Evolutionary conservation across 30 jellyfish, hydroid and myxozoan genomes (phyloP), one percentile per base, ranked within the genome.

Genomic region (Cassiopea xamachana): DNA sequence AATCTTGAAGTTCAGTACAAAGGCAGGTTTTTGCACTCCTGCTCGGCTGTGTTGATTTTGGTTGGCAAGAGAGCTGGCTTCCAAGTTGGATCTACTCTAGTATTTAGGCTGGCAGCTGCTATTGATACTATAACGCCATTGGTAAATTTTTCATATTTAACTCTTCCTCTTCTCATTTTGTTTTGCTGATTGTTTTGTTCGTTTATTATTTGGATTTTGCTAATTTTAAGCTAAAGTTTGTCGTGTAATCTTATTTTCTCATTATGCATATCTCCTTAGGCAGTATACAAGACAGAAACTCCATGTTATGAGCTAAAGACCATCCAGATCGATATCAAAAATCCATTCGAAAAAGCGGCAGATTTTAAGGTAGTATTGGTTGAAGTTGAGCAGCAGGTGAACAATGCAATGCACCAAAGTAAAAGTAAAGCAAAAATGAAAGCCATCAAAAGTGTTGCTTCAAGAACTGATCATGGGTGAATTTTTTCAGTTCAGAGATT

Each of bases 41-140:
- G 98, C 80, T 49, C 84, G 5, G 97, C 98, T 18, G 88, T 96
- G 12, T 67, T 96, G 73, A 85, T 96, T 51, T 81, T 96, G 27
- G 99, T 96, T 59, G 99, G 99, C 1, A 90, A 80, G 73, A 90
- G 99, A 92, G 85, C 82, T n/a, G 99, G 98, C 43, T 84, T 98
- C 8, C 97, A 91, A 67, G 97, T 96, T 85, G 99, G 99, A 6
- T 96, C 99, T 46, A 96, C 99, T 6, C 73, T 96, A 71, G 98
- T 90, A 7, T 96, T 96, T 67, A 79, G 88, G 12, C 87, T 96
- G 75, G 48, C 92, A 1, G 84, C 98, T 15, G 50, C 93, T 43
- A 93, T 92, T 12, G 92, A 96, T 50, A 85, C 91, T 27, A 92
- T 96, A 71, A 76, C 79, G 12, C 96, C 98, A 10, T 51, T 81